Conservation (phyloP, 2,888 invertebrate species). For the Alsophila aescularia region DNA sequence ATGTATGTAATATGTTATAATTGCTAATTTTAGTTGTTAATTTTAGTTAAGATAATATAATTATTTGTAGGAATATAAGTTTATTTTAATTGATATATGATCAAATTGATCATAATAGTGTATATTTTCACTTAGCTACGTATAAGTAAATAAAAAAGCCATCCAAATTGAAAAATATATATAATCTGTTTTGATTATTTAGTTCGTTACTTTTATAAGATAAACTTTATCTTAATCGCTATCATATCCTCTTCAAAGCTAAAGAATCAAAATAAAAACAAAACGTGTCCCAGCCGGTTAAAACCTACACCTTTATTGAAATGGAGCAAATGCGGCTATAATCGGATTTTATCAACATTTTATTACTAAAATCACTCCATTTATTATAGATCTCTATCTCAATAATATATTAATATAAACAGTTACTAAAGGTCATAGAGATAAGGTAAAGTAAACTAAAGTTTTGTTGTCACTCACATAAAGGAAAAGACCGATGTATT, state of each 20-base stretch:
- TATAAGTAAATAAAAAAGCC: too few species aligned
- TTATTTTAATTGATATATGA: too few species aligned
- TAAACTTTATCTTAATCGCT: conserved; percentile 17
- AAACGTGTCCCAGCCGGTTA: conserved; percentile 19
- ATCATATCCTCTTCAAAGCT: conserved; percentile 13
- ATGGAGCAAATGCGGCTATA: conserved; percentile 35
- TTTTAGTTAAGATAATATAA: too few species aligned
- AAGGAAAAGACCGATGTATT: not conserved
- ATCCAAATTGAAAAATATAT: too few species aligned
- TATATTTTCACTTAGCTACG: too few species aligned
- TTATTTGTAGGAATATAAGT: too few species aligned
- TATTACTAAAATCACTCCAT: conserved; percentile 40
- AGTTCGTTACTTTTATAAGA: conserved; percentile 9
- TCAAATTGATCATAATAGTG: too few species aligned
- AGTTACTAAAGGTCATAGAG: conserved; percentile 7
- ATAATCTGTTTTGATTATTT: not conserved
- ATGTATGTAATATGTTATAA: too few species aligned
- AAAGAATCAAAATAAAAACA: conserved; percentile 26
- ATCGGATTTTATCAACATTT: conserved; percentile 46
- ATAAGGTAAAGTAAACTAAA: too few species aligned
- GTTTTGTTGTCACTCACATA: not conserved
- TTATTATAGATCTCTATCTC: conserved; percentile 22
- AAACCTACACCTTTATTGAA: conserved; percentile 37
- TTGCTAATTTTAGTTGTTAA: too few species aligned
- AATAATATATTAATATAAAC: conserved; percentile 4